Evolutionary conservation across 2,888 invertebrate genomes (phyloP).

Genomic region (Heteromurus nitidus): DNA sequence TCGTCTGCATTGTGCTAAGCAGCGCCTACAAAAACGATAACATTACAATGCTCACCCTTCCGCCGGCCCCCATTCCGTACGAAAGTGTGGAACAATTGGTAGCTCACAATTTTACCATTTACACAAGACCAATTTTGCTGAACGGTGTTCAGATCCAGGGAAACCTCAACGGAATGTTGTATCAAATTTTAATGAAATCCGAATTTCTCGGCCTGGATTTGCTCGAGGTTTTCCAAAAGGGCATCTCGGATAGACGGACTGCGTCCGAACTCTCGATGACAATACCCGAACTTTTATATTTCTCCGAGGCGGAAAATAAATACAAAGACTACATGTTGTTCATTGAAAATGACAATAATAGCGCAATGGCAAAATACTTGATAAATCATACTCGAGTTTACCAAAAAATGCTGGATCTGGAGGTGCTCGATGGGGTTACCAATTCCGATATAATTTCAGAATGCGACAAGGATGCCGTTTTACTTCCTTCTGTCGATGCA

Average conservation of each 20-base stretch:
- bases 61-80: neutral
- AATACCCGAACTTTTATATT: neutral
- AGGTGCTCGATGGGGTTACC: neutral
- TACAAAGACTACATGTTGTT: neutral
- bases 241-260: neutral
- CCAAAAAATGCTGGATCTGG: neutral
- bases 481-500: neutral
- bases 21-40: constrained; percentile 16
- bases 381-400: neutral
- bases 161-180: neutral
- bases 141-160: neutral
- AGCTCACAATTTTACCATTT: constrained; percentile 6
- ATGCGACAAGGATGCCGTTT: neutral
- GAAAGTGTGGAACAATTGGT: neutral
- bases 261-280: neutral
- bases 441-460: neutral
- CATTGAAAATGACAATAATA: no score
- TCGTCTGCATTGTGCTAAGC: neutral
- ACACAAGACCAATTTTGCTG: neutral
- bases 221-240: neutral
- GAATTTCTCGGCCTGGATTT: neutral
- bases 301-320: neutral
- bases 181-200: neutral
- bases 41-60: constrained; percentile 19
- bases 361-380: neutral